Percentiles rank a stretch among this genome's conserved stretches.
phyloP scores from a whole-genome alignment of 2,113 vertebrate genomes.

The Egretta garzetta region DNA sequence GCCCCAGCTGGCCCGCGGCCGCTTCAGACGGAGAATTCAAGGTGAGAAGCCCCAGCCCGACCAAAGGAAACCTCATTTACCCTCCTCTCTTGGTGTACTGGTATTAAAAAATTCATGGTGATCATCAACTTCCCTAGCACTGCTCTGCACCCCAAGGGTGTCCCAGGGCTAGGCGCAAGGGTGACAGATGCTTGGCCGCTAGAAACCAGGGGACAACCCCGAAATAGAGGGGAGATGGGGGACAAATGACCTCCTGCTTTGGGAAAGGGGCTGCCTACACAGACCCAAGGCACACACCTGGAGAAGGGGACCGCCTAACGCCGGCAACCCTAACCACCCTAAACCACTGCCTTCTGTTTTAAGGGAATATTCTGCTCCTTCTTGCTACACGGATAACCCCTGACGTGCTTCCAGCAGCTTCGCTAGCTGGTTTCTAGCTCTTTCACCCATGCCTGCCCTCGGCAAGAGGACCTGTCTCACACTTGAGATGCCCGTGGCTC shows the following conservation, averaged over 20 bases:
- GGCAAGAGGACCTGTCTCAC: not conserved
- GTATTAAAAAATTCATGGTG: rapidly evolving
- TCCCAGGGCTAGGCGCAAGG: not conserved
- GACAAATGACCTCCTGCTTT: not conserved
- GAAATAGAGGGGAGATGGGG: not conserved
- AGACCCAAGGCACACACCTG: not conserved
- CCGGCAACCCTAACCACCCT: not conserved
- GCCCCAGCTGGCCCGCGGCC: rapidly evolving
- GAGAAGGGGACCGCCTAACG: rapidly evolving
- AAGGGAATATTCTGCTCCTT: not conserved
- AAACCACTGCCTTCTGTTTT: rapidly evolving
- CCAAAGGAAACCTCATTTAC: rapidly evolving
- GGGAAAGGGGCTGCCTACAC: not conserved
- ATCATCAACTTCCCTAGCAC: rapidly evolving
- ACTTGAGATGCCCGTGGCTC: not conserved
- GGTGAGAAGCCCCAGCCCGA: rapidly evolving
- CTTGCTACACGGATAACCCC: not conserved
- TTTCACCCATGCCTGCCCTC: not conserved
- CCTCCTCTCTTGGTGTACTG: too few relatives aligned
- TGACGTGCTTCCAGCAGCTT: rapidly evolving
- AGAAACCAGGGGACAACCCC: not conserved
- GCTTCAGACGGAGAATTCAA: not conserved
- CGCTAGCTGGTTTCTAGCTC: not conserved
- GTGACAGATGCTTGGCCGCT: not conserved
- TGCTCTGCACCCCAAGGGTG: rapidly evolving